A percentile compares a stretch with the other conserved stretches of the same genome.
Evolutionary conservation across 2,888 invertebrate genomes (phyloP).

Genomic region (Pollenia angustigena): DNA sequence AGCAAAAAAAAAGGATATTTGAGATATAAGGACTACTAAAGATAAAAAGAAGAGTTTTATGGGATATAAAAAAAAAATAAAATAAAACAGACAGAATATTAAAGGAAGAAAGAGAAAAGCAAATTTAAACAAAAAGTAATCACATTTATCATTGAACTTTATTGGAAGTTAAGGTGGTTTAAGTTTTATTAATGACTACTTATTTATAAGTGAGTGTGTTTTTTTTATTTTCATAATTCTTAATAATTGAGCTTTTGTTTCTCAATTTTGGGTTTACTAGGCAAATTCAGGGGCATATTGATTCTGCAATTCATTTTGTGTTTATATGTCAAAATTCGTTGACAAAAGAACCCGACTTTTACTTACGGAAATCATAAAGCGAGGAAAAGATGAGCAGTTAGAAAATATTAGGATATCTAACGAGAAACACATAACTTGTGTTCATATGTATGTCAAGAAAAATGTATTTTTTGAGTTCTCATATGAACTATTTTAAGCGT

Average conservation of each 20-base stretch:
- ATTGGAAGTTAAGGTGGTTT: conserved; percentile 20
- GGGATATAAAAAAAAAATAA: background rate
- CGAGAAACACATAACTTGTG: no score
- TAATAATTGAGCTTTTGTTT: background rate
- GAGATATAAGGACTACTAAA: background rate
- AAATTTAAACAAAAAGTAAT: conserved; percentile 29
- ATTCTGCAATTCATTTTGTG: no score
- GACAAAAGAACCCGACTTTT: no score
- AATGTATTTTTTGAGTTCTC: no score
- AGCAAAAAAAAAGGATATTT: background rate
- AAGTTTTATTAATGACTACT: background rate
- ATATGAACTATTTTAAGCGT: no score
- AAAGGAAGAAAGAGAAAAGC: background rate
- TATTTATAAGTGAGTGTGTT: background rate
- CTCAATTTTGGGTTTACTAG: no score
- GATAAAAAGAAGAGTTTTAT: background rate
- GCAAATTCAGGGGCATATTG: no score
- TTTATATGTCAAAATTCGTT: no score
- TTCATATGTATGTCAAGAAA: no score
- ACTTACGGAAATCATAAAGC: no score
- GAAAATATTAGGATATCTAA: no score
- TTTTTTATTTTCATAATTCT: background rate
- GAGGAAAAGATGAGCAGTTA: no score
- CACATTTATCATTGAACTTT: conserved; percentile 63
- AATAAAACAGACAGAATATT: conserved; percentile 5